Conservation (phyloP, 1,140 invertebrate species). For the Trichogramma pretiosum region DNA sequence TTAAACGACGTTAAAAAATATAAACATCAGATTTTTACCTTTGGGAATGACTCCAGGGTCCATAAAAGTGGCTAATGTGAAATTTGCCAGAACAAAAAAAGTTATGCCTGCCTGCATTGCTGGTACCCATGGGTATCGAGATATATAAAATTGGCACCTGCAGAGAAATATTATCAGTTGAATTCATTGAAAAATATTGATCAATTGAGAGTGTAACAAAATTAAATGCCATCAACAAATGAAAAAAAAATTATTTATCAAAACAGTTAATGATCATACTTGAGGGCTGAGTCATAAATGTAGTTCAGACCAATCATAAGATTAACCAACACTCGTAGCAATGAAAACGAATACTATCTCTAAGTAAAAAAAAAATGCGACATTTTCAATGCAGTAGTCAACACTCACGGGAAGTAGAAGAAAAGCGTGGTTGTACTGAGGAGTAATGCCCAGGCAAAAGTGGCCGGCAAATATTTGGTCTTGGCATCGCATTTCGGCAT, state of each 20-base stretch:
- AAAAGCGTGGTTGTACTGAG: constrained; percentile 84
- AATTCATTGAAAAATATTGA: too few species aligned
- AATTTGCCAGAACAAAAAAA: constrained; percentile 95
- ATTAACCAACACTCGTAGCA: too few species aligned
- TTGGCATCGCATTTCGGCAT: constrained; percentile 90
- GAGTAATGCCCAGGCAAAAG: constrained; percentile 90
- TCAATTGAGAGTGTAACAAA: too few species aligned
- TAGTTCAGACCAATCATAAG: too few species aligned
- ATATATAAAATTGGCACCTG: constrained; percentile 80
- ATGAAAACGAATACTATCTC: too few species aligned
- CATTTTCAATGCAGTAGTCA: too few species aligned
- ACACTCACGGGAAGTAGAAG: constrained; percentile 93
- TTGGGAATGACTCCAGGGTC: constrained; percentile 98
- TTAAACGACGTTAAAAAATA: constrained; percentile 1
- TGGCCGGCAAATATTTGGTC: constrained; percentile 89
- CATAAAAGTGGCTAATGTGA: constrained; percentile 97
- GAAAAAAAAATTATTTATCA: too few species aligned
- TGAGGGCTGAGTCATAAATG: too few species aligned
- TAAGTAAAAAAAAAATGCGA: constrained; percentile 12
- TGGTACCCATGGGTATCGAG: constrained; percentile 78
- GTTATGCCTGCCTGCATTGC: constrained; percentile 89
- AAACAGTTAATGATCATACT: too few species aligned
- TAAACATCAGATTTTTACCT: constrained; percentile 55
- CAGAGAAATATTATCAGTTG: constrained; percentile 10
- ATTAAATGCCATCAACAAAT: too few species aligned